Evolutionary conservation across 2,888 invertebrate species (phyloP), one percentile per base, ranked within the genome.

Genomic region (Nomada flava): DNA sequence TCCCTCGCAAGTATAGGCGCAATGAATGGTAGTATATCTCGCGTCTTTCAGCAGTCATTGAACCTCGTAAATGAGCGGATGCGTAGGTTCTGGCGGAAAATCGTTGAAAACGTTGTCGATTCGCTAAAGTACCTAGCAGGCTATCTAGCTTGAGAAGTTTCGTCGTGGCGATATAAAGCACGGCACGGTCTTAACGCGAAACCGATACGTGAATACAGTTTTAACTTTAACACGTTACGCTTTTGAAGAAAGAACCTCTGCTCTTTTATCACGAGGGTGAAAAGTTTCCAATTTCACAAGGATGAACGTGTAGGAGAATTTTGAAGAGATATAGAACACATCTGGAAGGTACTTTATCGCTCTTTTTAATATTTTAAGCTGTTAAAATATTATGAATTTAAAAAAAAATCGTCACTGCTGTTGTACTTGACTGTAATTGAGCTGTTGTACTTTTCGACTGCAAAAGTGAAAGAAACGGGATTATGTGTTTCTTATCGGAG

Each of bases 161-260:
- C 67, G 60, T 67, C 70, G 52, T 62, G 55, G 26, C 73, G 69
- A 72, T 80, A 67, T 72, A 63, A 75, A 74, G 23, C 68, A 26
- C 52, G 62, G 75, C 57, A 73, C 60, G 59, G 72, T 57, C 50
- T 86, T 86, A 86, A 86, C 74, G 79, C 68, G 78, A 79, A 82
- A 82, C 78, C 86, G 82, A 84, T 76, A 84, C 74, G 76, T 65
- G 76, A 72, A 79, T 80, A 76, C 60, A 79, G 70, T 68, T 77
- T 72, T 62, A 75, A 74, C 63, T 64, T 72, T 59, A 72, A 74
- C 63, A 59, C 65, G 55, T n/a, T 50, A 18, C 73, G 55, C 62
- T 73, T 65, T 64, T 64, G 23, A 9, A 44, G 59, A 71, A 53
- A 67, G 73, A 78, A 68, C 69, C 59, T 63, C 59, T 63, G 23